Percentiles rank a stretch among this genome's conserved stretches.
Evolutionary conservation across 2,113 vertebrate genomes (phyloP).

Genomic region (Anguilla rostrata): DNA sequence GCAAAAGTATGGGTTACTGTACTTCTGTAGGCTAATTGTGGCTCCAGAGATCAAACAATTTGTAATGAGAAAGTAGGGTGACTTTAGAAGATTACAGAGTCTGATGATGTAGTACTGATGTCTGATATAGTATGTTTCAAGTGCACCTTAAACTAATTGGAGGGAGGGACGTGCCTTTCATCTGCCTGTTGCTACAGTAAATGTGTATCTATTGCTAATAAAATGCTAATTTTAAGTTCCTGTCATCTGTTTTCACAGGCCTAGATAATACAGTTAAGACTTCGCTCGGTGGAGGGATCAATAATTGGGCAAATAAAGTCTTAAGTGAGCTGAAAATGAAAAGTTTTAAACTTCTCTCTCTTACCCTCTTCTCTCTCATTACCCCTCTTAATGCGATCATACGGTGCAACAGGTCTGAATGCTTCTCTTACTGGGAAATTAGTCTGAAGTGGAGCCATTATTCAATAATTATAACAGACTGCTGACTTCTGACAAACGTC

Average conservation of each 20-base stretch:
- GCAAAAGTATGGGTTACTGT: background rate
- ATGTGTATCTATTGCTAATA: background rate
- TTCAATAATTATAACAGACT: too few species aligned
- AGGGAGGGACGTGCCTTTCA: background rate
- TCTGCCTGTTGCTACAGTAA: background rate
- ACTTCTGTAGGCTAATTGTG: background rate
- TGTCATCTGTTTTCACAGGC: background rate
- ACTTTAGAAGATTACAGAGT: conserved; percentile 4
- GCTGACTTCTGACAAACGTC: too few species aligned
- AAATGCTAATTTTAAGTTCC: background rate
- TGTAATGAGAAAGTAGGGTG: conserved; percentile 4
- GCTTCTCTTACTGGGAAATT: background rate
- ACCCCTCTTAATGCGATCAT: background rate
- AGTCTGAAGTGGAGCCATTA: background rate
- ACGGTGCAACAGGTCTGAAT: background rate
- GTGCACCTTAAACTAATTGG: background rate
- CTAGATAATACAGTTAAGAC: background rate
- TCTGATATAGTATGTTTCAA: conserved; percentile 5
- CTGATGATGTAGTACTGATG: background rate
- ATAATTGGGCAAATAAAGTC: conserved; percentile 6
- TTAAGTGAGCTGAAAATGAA: too few species aligned
- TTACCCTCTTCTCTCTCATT: background rate
- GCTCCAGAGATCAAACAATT: conserved; percentile 10
- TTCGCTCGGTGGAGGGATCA: background rate
- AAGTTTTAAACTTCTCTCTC: background rate